Percentiles rank a stretch among this genome's conserved stretches.
phyloP scores from a whole-genome alignment of 2,113 vertebrate species.

The Nerophis lumbriciformis region DNA sequence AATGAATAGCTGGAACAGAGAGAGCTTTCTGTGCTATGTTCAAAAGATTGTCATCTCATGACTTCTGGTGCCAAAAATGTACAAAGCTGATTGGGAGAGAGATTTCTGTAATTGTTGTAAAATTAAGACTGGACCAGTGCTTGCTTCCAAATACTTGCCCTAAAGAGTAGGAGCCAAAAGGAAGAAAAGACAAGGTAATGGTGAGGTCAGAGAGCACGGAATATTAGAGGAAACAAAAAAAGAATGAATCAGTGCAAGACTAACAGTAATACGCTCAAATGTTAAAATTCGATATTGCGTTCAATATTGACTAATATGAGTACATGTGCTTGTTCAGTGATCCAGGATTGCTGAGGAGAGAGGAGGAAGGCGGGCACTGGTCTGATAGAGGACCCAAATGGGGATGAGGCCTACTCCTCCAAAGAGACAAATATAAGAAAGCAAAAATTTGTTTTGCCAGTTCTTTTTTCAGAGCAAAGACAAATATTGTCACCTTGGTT shows the following conservation, averaged over 20 bases:
- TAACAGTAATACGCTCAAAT: constrained; percentile 7
- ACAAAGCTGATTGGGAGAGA: constrained; percentile 44
- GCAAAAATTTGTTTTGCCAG: no score
- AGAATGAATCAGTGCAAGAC: constrained; percentile 5
- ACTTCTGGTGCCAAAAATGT: constrained; percentile 51
- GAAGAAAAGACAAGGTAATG: neutral
- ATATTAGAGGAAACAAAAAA: constrained; percentile 6
- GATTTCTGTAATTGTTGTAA: constrained; percentile 49
- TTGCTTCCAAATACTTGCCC: constrained; percentile 25
- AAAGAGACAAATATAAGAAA: constrained; percentile 40
- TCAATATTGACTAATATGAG: constrained; percentile 31
- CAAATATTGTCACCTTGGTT: neutral
- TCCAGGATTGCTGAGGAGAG: constrained; percentile 60
- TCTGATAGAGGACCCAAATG: constrained; percentile 58
- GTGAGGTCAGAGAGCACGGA: constrained; percentile 4
- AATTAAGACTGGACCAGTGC: constrained; percentile 30
- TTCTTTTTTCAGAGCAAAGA: neutral
- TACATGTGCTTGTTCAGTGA: constrained; percentile 67
- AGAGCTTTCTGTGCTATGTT: constrained; percentile 35
- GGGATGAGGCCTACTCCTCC: constrained; percentile 60
- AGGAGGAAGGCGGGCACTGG: constrained; percentile 56
- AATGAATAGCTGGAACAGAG: constrained; percentile 43
- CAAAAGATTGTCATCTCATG: constrained; percentile 48
- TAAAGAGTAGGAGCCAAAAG: constrained; percentile 10
- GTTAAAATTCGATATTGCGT: no score